Base-by-base conservation (phyloP, 2,888 invertebrate genomes). In the Synanthedon myopaeformis region DNA sequence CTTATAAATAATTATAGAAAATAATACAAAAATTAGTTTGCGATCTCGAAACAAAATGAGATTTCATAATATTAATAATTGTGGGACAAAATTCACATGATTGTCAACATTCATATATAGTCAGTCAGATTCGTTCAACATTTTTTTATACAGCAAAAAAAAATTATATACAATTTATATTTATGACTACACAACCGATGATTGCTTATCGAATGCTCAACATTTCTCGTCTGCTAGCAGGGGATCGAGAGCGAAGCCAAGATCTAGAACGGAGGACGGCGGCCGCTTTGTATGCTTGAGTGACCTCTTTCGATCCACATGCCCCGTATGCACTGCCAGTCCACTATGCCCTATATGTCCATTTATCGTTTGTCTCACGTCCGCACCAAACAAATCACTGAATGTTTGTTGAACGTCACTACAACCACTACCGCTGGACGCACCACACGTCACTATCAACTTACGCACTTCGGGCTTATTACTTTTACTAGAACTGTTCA, bases 1-100 rank as follows among this genome's bases (percentile, higher is more conserved):
- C 83, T 86, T 86, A 87, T 74, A 83, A 84, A 82, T 82, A 87
- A 85, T 45, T 86, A 82, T 88, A 88, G 86, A 88, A 88, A 86
- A 88, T 84, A 82, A 88, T 87, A 86, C 80, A 87, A 86, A 87
- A 74, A 79, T 80, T 78, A 77, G 70, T 78, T 79, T 75, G 70
- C 64, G 51, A 67, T 74, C 72, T 72, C 67, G 63, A 67, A 67
- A 77, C 75, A 74, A 70, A 70, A 73, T 80, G 82, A 82, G 80
- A 82, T 82, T 82, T 79, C 76, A 78, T 73, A 73, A 78, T 76
- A 80, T 76, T 65, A 62, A 23, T 23, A 23, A 74, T 76, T 70
- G 72, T 77, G 65, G 76, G 76, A 69, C 62, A 71, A 66, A 74
- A 79, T 78, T 79, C 14, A 12, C 78, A 76, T 78, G 75, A 77